These are phyloP conservation scores for Psittacula derbiana DNA, from an alignment of 2,797 vertebrate genomes.

Conservation along the genomic window DNA sequence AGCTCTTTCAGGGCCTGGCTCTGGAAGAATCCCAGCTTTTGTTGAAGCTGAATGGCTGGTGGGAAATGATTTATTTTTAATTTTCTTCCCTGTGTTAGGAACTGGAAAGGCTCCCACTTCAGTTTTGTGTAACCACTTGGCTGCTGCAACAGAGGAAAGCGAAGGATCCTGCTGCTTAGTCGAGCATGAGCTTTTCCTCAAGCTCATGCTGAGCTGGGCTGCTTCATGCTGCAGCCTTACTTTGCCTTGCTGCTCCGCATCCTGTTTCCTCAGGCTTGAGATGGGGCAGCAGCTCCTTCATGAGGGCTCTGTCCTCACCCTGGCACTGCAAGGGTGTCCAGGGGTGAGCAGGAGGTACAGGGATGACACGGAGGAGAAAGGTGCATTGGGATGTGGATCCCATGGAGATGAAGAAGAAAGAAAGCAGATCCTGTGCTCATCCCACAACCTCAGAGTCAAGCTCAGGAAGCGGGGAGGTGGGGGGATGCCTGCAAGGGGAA, in stretches of 20 bases:
- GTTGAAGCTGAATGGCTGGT: slow-evolving; percentile 64
- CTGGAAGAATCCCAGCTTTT: slow-evolving; percentile 62
- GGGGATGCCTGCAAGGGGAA: background rate
- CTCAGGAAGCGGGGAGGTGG: background rate
- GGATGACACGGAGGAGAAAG: rapidly evolving
- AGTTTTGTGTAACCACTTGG: slow-evolving; percentile 59
- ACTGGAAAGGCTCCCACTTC: slow-evolving; percentile 58
- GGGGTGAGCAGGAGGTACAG: background rate
- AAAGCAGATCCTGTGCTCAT: rapidly evolving
- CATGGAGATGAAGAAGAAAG: background rate
- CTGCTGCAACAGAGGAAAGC: slow-evolving; percentile 22
- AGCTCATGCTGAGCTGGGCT: background rate
- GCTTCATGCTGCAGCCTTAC: background rate
- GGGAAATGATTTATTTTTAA: slow-evolving; percentile 66
- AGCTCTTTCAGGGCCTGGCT: slow-evolving; percentile 38
- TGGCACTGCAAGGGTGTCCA: background rate
- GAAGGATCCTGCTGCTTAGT: slow-evolving; percentile 1
- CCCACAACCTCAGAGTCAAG: background rate
- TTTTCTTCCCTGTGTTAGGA: slow-evolving; percentile 44
- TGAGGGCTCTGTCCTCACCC: background rate
- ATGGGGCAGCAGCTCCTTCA: background rate
- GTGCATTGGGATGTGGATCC: background rate
- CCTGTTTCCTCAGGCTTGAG: rapidly evolving
- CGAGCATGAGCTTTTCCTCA: background rate
- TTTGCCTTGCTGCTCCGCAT: background rate